A percentile compares a stretch with the other conserved stretches of the same genome.
phyloP scores from a whole-genome alignment of 2,888 invertebrate species.

The Drosophila cognata region DNA sequence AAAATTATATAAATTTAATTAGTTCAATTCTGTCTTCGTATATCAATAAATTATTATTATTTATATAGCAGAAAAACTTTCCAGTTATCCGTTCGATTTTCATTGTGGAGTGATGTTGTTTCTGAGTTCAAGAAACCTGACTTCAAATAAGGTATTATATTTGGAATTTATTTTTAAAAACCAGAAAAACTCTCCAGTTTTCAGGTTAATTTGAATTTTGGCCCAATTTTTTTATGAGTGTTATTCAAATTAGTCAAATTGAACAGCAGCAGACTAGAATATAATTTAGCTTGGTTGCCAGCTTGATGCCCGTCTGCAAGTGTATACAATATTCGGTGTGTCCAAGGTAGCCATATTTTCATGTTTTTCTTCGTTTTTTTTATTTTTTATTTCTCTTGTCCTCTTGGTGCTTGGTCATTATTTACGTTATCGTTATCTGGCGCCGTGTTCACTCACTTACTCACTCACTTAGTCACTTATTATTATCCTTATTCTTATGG shows the following conservation, averaged over 20 bases:
- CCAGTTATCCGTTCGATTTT: too few species aligned
- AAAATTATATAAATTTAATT: not conserved
- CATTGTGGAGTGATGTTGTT: too few species aligned
- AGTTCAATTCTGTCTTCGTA: not conserved
- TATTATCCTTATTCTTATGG: slow-evolving; percentile 67
- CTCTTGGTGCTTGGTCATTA: slow-evolving; percentile 71
- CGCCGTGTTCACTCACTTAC: slow-evolving; percentile 58
- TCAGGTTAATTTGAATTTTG: not conserved
- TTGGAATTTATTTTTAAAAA: not conserved
- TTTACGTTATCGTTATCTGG: slow-evolving; percentile 78
- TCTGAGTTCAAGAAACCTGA: not conserved
- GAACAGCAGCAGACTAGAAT: not conserved
- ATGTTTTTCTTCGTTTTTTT: not conserved
- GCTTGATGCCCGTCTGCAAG: not conserved
- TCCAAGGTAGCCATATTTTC: not conserved
- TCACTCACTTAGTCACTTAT: slow-evolving; percentile 72
- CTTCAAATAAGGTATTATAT: not conserved
- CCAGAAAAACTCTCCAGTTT: not conserved
- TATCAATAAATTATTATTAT: not conserved
- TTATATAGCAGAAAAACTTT: too few species aligned
- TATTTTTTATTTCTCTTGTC: slow-evolving; percentile 29
- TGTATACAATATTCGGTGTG: not conserved
- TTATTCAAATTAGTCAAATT: not conserved
- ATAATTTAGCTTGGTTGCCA: not conserved
- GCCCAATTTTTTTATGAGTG: not conserved